These are phyloP conservation scores for Neocrepidodera transversa DNA, from an alignment of 2,888 invertebrate genomes.

Conservation along the genomic window DNA sequence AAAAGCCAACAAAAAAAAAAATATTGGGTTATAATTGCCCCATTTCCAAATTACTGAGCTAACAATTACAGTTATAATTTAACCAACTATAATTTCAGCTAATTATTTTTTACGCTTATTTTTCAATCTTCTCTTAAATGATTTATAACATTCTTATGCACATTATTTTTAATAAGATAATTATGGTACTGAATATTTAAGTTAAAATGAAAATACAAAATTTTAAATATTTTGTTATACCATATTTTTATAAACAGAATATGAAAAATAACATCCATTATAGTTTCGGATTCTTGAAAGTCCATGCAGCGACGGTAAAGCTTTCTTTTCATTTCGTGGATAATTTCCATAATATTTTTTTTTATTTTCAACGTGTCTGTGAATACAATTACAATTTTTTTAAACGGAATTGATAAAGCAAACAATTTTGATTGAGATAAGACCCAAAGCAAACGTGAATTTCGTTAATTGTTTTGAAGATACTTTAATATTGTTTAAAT, in stretches of 20 bases:
- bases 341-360: background rate
- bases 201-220: too few species aligned
- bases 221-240: too few species aligned
- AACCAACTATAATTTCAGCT: constrained; percentile 24
- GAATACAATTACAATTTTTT: constrained; percentile 5
- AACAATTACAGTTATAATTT: constrained; percentile 27
- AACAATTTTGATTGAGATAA: constrained; percentile 1
- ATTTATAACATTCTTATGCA: background rate
- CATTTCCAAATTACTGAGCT: constrained; percentile 17
- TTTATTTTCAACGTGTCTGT: background rate
- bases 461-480: background rate
- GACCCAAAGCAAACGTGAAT: background rate
- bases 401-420: background rate
- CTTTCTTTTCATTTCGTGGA: background rate
- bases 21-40: background rate
- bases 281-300: background rate
- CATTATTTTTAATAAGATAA: too few species aligned
- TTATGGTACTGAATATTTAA: too few species aligned
- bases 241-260: too few species aligned
- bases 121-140: constrained; percentile 7
- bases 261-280: background rate
- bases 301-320: background rate
- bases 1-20: background rate
- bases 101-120: constrained; percentile 24
- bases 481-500: background rate